Base-by-base conservation (phyloP, 2,797 vertebrate genomes). In the Okamejei kenojei region DNA sequence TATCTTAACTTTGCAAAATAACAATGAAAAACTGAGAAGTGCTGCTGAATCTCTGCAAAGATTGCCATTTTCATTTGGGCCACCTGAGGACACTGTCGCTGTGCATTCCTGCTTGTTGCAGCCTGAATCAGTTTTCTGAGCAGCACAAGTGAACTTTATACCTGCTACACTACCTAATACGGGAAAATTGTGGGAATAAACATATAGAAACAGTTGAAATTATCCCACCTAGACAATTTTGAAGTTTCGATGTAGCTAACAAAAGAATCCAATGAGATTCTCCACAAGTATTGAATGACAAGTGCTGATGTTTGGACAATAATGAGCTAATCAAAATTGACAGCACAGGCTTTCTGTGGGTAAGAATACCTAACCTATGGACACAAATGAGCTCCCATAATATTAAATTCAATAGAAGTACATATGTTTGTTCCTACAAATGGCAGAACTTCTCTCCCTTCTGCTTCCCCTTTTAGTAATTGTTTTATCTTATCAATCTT, bases 81-180 rank as follows among this genome's bases (percentile, higher is more conserved):
- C 90, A 76, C 90, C 90, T 92, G 90, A 92, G 90, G 71, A 76
- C 90, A 76, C 71, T 92, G 90, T 92, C 6, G 38, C 32, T 29
- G 90, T 76, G 71, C 13, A 54, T 92, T 76, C 38, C 71, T 92
- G 90, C 90, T 68, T 73, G 61, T 45, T 45, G 19, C 23, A 76
- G 17, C 54, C 71, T 54, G 9, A 74, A n/a, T 35, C 23, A 54
- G 2, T 29, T 76, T 74, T 38, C 26, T 38, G 2, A 38, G 71
- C 90, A 74, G 35, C 38, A 54, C 71, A 92, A 32, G n/a, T 45
- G 58, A 54, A 76, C 26, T 92, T 92, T 74, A 76, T 26, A 58
- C 19, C 38, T 29, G 38, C 26, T 17, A 3, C 23, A 3, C 73
- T 74, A 76, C 58, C 68, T 15, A 73, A 71, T 32, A 1, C 63